These are phyloP conservation scores for Lindbergichthys nudifrons DNA, from an alignment of 2,797 vertebrate genomes.

Conservation along the genomic window DNA sequence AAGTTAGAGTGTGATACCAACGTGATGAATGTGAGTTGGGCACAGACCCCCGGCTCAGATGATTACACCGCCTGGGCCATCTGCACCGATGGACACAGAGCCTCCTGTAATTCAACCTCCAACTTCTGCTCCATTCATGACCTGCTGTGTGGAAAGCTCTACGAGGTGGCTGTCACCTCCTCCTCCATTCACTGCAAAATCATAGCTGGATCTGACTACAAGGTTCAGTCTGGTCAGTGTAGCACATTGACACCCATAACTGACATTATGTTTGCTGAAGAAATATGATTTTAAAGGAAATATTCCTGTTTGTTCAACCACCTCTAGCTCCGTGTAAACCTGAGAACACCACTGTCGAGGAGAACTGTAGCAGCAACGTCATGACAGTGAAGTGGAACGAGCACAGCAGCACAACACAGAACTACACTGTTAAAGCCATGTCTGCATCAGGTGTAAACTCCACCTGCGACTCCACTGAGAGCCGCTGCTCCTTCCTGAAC, in stretches of 20 bases:
- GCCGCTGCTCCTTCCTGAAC: conserved; percentile 69
- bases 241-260: background rate
- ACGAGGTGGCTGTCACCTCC: conserved; percentile 73
- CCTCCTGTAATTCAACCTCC: conserved; percentile 69
- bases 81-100: conserved; percentile 58
- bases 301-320: conserved; percentile 2
- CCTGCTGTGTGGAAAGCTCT: conserved; percentile 75
- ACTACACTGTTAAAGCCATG: conserved; percentile 66
- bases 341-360: conserved; percentile 57
- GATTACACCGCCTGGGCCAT: conserved; percentile 78
- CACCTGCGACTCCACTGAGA: conserved; percentile 62
- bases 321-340: conserved; percentile 73
- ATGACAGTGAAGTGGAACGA: conserved; percentile 70
- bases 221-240: conserved; percentile 75
- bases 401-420: conserved; percentile 44
- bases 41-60: conserved; percentile 57
- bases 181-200: conserved; percentile 68
- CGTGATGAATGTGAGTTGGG: conserved; percentile 75
- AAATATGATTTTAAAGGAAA: background rate
- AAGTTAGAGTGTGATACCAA: conserved; percentile 72
- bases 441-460: conserved; percentile 57
- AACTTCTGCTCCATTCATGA: conserved; percentile 69
- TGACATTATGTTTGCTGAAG: background rate
- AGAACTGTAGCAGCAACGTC: conserved; percentile 70
- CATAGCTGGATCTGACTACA: conserved; percentile 67